Percentiles rank a stretch among this genome's conserved stretches.
These are phyloP conservation scores for Drosophila kambysellisi DNA, from an alignment of 2,888 invertebrate genomes.

Conservation along the genomic window DNA sequence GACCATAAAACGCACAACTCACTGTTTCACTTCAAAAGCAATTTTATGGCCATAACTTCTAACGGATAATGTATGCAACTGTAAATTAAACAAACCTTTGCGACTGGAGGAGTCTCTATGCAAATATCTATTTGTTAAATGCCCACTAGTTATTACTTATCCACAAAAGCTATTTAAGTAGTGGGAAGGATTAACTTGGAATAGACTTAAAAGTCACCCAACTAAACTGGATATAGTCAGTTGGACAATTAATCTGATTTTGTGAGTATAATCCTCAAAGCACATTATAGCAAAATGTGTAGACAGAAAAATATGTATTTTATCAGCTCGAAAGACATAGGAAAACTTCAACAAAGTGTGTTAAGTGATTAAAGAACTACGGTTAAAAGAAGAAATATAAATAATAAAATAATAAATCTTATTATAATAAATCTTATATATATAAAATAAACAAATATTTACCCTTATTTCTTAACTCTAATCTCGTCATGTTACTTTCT, in stretches of 20 bases:
- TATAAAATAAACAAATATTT: fast-evolving
- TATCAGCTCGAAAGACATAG: background rate
- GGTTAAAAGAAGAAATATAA: no score
- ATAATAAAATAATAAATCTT: background rate
- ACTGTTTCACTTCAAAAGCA: slow-evolving; percentile 29
- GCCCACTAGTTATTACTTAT: background rate
- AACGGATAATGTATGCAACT: slow-evolving; percentile 16
- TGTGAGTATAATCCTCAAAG: background rate
- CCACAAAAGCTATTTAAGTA: background rate
- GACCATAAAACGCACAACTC: slow-evolving; percentile 47
- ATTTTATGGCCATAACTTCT: slow-evolving; percentile 25
- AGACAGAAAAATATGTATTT: background rate
- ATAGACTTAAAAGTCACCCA: background rate
- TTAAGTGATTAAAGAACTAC: no score
- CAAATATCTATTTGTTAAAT: background rate
- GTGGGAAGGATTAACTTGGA: background rate
- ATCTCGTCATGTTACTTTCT: background rate
- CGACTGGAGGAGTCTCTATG: background rate
- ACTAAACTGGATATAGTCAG: background rate
- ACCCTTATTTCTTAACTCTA: background rate
- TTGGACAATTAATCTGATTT: background rate
- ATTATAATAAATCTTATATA: background rate
- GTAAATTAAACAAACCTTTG: slow-evolving; percentile 1
- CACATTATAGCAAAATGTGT: background rate
- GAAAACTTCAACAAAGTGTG: background rate